phyloP scores from a whole-genome alignment of 2,888 invertebrate genomes.

The Coelogynopora nodosa region DNA sequence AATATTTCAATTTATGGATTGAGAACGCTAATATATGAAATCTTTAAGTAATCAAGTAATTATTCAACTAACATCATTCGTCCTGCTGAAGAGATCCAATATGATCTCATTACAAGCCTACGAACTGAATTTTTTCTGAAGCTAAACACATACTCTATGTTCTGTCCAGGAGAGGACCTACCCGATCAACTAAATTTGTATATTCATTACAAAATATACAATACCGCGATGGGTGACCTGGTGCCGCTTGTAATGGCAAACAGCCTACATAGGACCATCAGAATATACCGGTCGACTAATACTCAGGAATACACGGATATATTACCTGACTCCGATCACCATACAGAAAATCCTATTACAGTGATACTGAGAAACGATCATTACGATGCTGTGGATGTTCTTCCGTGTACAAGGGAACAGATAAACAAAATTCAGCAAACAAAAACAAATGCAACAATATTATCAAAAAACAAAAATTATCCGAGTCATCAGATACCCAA shows the following conservation, averaged over 20 bases:
- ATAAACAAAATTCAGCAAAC: not conserved
- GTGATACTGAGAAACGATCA: not conserved
- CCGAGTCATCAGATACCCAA: not conserved
- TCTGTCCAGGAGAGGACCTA: not conserved
- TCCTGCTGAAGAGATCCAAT: no score
- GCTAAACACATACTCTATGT: not conserved
- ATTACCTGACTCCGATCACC: not conserved
- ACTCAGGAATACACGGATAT: not conserved
- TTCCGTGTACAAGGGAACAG: not conserved
- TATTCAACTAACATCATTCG: no score
- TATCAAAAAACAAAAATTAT: not conserved
- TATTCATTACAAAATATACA: not conserved
- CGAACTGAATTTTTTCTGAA: not conserved
- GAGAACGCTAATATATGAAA: no score
- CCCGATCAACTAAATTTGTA: not conserved
- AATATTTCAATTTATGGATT: no score
- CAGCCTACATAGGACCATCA: not conserved
- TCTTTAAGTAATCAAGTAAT: no score
- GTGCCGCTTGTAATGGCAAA: not conserved
- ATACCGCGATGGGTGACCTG: not conserved
- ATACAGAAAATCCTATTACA: not conserved
- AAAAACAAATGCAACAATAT: not conserved
- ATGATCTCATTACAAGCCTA: not conserved
- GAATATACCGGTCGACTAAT: not conserved
- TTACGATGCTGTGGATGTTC: constrained; percentile 12